These are phyloP conservation scores for Periophthalmodon schlosseri DNA, from an alignment of 2,113 vertebrate species.

Conservation along the genomic window DNA sequence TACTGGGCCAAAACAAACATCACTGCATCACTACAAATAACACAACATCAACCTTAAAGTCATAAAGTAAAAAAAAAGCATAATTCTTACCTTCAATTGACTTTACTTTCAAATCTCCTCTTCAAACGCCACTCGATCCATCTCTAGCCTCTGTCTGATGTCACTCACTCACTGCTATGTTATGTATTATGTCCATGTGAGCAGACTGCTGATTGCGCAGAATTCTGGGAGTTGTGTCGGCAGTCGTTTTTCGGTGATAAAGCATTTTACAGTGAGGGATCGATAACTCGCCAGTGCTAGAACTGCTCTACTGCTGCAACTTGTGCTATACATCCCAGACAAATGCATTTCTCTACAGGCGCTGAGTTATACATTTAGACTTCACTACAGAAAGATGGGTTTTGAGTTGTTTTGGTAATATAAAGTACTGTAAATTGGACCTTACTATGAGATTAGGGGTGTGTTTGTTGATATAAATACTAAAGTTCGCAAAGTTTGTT, in stretches of 20 bases:
- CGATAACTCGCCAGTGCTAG: constrained; percentile 49
- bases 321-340: constrained; percentile 54
- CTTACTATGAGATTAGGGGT: too few species aligned
- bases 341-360: constrained; percentile 41
- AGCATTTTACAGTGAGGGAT: constrained; percentile 51
- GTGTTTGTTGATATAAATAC: too few species aligned
- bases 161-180: constrained; percentile 2
- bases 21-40: too few species aligned
- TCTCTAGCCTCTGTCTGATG: neutral
- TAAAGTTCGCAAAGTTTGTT: too few species aligned
- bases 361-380: constrained; percentile 13
- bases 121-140: neutral
- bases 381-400: neutral
- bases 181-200: constrained; percentile 4
- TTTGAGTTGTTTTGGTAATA: neutral
- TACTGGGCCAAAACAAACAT: too few species aligned
- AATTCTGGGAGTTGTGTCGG: constrained; percentile 32
- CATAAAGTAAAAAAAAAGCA: too few species aligned
- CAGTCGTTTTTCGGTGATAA: constrained; percentile 48
- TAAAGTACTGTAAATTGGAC: too few species aligned
- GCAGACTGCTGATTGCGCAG: constrained; percentile 28
- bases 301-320: constrained; percentile 23
- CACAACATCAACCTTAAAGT: too few species aligned
- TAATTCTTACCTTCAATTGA: neutral
- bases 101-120: neutral